Evolutionary conservation across 1,140 invertebrate genomes (phyloP).

Genomic region (Zaprionus taronus): DNA sequence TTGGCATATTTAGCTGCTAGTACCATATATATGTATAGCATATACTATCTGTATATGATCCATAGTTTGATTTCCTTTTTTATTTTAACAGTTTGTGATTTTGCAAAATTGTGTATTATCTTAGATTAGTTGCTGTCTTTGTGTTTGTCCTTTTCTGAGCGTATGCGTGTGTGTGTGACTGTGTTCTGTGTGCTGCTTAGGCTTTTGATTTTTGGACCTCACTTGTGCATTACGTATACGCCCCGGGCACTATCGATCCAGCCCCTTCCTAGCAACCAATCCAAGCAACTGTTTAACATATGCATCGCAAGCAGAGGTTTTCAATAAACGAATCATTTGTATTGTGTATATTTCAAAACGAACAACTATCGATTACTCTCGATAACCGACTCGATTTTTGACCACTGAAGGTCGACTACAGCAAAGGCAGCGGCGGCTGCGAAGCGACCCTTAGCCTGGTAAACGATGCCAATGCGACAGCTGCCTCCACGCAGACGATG

Average conservation of each 20-base stretch:
- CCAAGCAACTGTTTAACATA: background rate
- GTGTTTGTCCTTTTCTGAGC: slow-evolving; percentile 18
- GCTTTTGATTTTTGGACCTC: slow-evolving; percentile 26
- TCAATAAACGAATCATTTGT: slow-evolving; percentile 24
- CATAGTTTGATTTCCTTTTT: slow-evolving; percentile 31
- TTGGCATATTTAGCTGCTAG: slow-evolving; percentile 34
- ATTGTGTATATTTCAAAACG: slow-evolving; percentile 34
- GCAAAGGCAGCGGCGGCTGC: slow-evolving; percentile 40
- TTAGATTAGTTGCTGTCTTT: slow-evolving; percentile 44
- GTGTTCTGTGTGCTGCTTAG: slow-evolving; percentile 16
- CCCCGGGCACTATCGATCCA: background rate
- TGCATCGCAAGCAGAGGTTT: slow-evolving; percentile 13
- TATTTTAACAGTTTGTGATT: slow-evolving; percentile 7
- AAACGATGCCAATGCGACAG: slow-evolving; percentile 32
- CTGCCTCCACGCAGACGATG: slow-evolving; percentile 9
- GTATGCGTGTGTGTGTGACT: slow-evolving; percentile 3
- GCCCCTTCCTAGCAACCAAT: slow-evolving; percentile 13
- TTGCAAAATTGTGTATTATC: slow-evolving; percentile 41
- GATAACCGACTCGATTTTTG: slow-evolving; percentile 5
- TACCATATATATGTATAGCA: slow-evolving; percentile 16
- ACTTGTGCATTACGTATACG: slow-evolving; percentile 35
- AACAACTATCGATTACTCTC: slow-evolving; percentile 1
- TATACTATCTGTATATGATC: slow-evolving; percentile 2
- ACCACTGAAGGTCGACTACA: slow-evolving; percentile 72
- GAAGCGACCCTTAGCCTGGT: slow-evolving; percentile 40